These are phyloP conservation scores for Macropus fuliginosus DNA, from an alignment of 2,797 vertebrate genomes.

Conservation along the genomic window DNA sequence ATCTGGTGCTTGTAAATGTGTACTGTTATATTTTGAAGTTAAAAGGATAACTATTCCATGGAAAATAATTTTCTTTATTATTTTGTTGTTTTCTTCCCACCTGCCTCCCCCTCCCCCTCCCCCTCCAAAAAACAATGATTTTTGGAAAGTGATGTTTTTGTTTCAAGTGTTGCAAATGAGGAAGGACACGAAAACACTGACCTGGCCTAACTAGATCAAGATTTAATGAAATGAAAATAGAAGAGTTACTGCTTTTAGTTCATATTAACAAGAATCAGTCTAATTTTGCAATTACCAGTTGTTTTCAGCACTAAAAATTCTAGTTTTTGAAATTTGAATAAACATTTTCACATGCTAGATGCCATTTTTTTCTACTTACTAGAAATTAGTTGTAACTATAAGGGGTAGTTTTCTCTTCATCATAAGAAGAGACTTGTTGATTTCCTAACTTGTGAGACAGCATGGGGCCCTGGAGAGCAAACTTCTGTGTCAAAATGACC, in stretches of 20 bases:
- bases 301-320: conserved; percentile 15
- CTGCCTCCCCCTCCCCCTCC: too few species aligned
- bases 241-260: neutral
- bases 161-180: neutral
- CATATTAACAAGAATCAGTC: conserved; percentile 33
- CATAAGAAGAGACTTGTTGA: neutral
- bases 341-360: neutral
- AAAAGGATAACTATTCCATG: conserved; percentile 62
- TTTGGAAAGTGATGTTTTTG: neutral
- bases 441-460: neutral
- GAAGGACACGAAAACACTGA: neutral
- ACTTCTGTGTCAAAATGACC: neutral
- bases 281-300: conserved; percentile 28
- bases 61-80: neutral
- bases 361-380: neutral
- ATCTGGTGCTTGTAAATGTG: conserved; percentile 80
- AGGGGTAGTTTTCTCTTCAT: neutral
- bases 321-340: neutral
- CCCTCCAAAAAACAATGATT: neutral
- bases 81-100: neutral
- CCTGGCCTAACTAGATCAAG: neutral
- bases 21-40: conserved; percentile 68
- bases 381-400: neutral
- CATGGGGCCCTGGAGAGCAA: neutral
- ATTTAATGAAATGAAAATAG: conserved; percentile 41